A percentile compares a stretch with the other conserved stretches of the same genome.
Conservation (phyloP, 2,888 invertebrate genomes). For the Pollenia labialis region DNA sequence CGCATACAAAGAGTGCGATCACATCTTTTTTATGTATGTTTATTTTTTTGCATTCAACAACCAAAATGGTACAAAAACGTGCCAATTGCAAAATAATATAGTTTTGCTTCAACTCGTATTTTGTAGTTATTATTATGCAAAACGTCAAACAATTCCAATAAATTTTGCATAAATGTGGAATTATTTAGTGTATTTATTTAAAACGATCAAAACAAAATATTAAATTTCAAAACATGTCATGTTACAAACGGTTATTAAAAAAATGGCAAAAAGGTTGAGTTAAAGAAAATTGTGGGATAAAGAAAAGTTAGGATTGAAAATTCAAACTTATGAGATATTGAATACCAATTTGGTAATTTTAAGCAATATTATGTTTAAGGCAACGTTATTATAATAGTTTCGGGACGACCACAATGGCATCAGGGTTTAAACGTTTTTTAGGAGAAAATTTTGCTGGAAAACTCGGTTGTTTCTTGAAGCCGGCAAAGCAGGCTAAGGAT, state of each 20-base stretch:
- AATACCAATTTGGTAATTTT: background rate
- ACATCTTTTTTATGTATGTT: background rate
- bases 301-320: background rate
- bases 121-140: conserved; percentile 49
- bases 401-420: background rate
- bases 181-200: conserved; percentile 18
- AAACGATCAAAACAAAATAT: conserved; percentile 46
- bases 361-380: background rate
- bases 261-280: background rate
- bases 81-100: conserved; percentile 61
- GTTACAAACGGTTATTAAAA: background rate
- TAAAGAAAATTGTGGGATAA: conserved; percentile 5
- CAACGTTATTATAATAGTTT: no score
- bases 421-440: background rate
- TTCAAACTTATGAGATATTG: no score
- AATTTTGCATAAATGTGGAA: conserved; percentile 5
- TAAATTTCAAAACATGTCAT: conserved; percentile 51
- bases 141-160: conserved; percentile 53
- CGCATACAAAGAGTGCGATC: conserved; percentile 48
- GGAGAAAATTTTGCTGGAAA: background rate
- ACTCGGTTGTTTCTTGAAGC: no score
- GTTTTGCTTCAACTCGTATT: conserved; percentile 1
- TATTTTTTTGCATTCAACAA: conserved; percentile 22
- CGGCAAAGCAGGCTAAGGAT: no score
- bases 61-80: conserved; percentile 67